Conservation (phyloP, 2,113 vertebrate genomes). For the Oplegnathus fasciatus region DNA sequence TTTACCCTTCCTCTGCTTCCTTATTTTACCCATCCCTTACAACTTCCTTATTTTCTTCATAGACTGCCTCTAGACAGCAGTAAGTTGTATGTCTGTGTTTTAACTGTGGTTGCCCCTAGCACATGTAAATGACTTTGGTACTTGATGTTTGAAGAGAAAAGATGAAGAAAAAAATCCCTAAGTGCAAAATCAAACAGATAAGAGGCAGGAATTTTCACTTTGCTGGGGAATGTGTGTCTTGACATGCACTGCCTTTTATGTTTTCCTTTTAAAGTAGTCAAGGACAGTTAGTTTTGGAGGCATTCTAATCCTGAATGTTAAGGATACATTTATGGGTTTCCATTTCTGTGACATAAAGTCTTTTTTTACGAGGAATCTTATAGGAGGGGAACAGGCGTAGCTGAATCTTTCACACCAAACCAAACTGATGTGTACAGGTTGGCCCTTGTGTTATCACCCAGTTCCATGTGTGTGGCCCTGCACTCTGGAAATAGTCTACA, state of each 20-base stretch:
- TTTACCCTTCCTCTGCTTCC: conserved; percentile 66
- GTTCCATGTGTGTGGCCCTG: conserved; percentile 54
- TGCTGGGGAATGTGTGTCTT: conserved; percentile 85
- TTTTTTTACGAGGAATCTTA: conserved; percentile 26
- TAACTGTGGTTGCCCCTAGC: conserved; percentile 84
- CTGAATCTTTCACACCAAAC: conserved; percentile 30
- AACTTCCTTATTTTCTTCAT: conserved; percentile 73
- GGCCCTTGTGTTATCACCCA: conserved; percentile 59
- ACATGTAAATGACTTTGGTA: conserved; percentile 89
- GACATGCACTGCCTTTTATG: conserved; percentile 85
- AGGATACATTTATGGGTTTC: conserved; percentile 58
- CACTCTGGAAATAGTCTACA: conserved; percentile 30
- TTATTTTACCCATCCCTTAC: conserved; percentile 51
- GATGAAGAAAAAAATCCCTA: conserved; percentile 88
- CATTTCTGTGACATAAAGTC: conserved; percentile 36
- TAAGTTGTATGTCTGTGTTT: conserved; percentile 86
- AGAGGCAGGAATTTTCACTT: conserved; percentile 84
- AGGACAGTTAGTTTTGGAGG: conserved; percentile 81
- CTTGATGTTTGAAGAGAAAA: conserved; percentile 88
- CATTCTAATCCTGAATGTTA: conserved; percentile 61
- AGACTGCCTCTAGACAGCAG: conserved; percentile 76
- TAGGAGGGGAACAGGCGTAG: conserved; percentile 23
- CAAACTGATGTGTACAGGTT: conserved; percentile 30
- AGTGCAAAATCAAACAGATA: conserved; percentile 90
- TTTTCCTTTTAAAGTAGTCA: conserved; percentile 84